Percentiles rank a stretch among this genome's conserved stretches.
Conservation (phyloP, 2,797 vertebrate species). For the Lepus townsendii region DNA sequence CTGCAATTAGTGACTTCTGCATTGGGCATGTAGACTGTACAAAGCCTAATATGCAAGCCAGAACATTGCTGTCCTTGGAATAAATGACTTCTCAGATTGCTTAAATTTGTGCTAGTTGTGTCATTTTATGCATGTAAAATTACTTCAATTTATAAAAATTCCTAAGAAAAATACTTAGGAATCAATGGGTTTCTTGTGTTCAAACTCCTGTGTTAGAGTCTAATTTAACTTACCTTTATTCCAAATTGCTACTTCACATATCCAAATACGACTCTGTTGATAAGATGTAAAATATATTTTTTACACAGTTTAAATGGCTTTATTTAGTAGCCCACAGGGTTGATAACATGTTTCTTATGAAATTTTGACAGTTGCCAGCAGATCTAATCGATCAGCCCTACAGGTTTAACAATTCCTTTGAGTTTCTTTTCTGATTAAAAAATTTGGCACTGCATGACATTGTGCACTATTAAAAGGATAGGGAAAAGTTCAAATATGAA, state of each 20-base stretch:
- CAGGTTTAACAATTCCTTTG: slow-evolving; percentile 30
- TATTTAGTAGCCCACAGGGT: not conserved
- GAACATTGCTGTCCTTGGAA: not conserved
- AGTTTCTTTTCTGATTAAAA: slow-evolving; percentile 17
- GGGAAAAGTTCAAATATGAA: slow-evolving; percentile 31
- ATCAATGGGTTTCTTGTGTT: not conserved
- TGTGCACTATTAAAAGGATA: not conserved
- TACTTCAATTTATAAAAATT: not conserved
- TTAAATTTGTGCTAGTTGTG: slow-evolving; percentile 6
- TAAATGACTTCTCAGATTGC: not conserved
- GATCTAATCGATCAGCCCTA: not conserved
- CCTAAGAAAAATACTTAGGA: not conserved
- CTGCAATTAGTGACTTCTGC: slow-evolving; percentile 18
- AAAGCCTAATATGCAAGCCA: not conserved
- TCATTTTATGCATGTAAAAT: not conserved
- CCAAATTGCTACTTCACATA: not conserved
- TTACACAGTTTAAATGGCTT: slow-evolving; percentile 37
- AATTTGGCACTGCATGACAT: not conserved
- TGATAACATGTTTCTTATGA: slow-evolving; percentile 50
- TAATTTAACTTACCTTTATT: not conserved
- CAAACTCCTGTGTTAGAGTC: not conserved
- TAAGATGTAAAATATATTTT: not conserved
- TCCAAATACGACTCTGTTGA: not conserved
- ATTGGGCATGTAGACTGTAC: not conserved
- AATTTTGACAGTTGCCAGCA: slow-evolving; percentile 38